These are phyloP conservation scores for Tanytarsus gracilentus DNA, from an alignment of 2,888 invertebrate species.

Conservation along the genomic window DNA sequence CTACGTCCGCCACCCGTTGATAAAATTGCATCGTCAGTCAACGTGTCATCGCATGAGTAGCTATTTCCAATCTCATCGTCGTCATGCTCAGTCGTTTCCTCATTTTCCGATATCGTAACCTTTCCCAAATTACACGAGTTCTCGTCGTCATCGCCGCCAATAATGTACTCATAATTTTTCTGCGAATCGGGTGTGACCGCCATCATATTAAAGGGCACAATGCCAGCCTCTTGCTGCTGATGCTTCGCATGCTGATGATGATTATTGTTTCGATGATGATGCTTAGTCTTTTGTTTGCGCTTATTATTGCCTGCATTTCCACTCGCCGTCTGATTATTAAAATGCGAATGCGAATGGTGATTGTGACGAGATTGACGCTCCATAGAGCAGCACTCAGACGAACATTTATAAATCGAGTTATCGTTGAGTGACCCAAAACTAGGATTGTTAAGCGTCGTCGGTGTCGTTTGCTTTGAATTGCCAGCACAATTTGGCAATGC, in stretches of 20 bases:
- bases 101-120: conserved; percentile 23
- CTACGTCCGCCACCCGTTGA: background rate
- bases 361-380: conserved; percentile 21
- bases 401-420: conserved; percentile 18
- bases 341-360: conserved; percentile 18
- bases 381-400: conserved; percentile 24
- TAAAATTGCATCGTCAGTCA: conserved; percentile 17
- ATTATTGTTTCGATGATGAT: conserved; percentile 17
- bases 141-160: conserved; percentile 22
- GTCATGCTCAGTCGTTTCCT: conserved; percentile 16
- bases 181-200: conserved; percentile 3
- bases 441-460: conserved; percentile 31
- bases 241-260: conserved; percentile 15
- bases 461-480: conserved; percentile 34
- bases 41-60: conserved; percentile 21
- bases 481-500: conserved; percentile 40
- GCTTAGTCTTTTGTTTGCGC: conserved; percentile 18
- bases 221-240: conserved; percentile 6
- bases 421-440: conserved; percentile 21
- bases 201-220: background rate
- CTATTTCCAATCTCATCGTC: conserved; percentile 18
- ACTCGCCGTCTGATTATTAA: background rate
- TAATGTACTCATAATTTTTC: conserved; percentile 23
- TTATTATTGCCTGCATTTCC: conserved; percentile 17
- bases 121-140: conserved; percentile 20